These are phyloP conservation scores for Achatina immaculata DNA, from an alignment of 1,140 invertebrate species.

Conservation along the genomic window DNA sequence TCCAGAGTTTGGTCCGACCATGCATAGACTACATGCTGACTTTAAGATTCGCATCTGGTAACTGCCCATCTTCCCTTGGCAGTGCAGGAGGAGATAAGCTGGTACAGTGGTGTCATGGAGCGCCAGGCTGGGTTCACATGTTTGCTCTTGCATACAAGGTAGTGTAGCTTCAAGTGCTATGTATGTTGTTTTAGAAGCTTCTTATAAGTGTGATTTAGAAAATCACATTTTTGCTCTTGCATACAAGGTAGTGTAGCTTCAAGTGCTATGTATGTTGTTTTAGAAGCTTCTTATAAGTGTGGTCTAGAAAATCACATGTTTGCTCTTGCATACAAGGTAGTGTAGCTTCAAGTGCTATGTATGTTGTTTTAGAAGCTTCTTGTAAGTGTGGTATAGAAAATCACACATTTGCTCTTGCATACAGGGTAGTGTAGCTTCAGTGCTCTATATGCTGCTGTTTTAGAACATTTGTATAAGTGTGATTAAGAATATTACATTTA, in stretches of 20 bases:
- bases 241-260: slow-evolving; percentile 83
- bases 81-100: slow-evolving; percentile 80
- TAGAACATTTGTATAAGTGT: no score
- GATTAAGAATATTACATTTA: no score
- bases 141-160: slow-evolving; percentile 84
- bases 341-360: background rate
- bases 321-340: slow-evolving; percentile 82
- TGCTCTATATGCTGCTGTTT: background rate
- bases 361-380: no score
- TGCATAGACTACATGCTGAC: slow-evolving; percentile 78
- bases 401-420: slow-evolving; percentile 81
- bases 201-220: background rate
- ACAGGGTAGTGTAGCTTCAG: slow-evolving; percentile 81
- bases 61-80: slow-evolving; percentile 86
- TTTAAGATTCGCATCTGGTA: slow-evolving; percentile 80
- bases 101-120: slow-evolving; percentile 96
- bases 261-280: background rate
- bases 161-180: slow-evolving; percentile 41
- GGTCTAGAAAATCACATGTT: slow-evolving; percentile 79
- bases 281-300: no score
- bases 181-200: no score
- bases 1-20: slow-evolving; percentile 71
- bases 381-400: no score
- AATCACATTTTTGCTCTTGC: slow-evolving; percentile 82
- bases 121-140: slow-evolving; percentile 86